A percentile compares a stretch with the other conserved stretches of the same genome.
phyloP scores from a whole-genome alignment of 2,888 invertebrate species.

The Andrena bucephala region DNA sequence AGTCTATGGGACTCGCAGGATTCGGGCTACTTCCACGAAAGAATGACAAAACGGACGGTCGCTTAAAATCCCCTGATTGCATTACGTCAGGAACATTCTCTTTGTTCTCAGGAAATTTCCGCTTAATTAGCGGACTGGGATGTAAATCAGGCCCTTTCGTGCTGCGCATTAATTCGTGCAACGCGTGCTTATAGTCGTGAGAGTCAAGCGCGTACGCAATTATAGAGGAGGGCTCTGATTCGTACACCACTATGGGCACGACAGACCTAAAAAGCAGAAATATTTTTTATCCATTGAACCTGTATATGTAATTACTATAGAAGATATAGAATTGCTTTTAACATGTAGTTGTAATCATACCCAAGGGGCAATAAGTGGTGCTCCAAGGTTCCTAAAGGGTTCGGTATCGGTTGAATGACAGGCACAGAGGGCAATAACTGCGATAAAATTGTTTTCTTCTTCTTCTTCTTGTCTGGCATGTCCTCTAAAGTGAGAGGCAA shows the following conservation, averaged over 20 bases:
- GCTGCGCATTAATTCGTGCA: slow-evolving; percentile 85
- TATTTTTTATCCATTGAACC: slow-evolving; percentile 20
- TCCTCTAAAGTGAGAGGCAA: slow-evolving; percentile 78
- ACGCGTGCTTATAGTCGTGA: slow-evolving; percentile 88
- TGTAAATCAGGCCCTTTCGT: slow-evolving; percentile 82
- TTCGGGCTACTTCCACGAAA: slow-evolving; percentile 82
- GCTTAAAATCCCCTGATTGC: slow-evolving; percentile 80
- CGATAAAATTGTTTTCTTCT: slow-evolving; percentile 88
- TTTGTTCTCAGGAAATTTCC: slow-evolving; percentile 84
- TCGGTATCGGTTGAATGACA: slow-evolving; percentile 84
- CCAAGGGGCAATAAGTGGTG: slow-evolving; percentile 90
- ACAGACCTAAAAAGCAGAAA: slow-evolving; percentile 75
- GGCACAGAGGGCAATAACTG: slow-evolving; percentile 88
- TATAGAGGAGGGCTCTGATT: slow-evolving; percentile 93
- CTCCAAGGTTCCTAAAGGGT: slow-evolving; percentile 89
- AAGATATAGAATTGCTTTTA: not conserved
- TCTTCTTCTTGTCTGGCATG: slow-evolving; percentile 85
- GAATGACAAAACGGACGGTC: slow-evolving; percentile 82
- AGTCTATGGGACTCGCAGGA: slow-evolving; percentile 79
- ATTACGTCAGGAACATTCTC: slow-evolving; percentile 79
- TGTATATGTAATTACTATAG: not conserved
- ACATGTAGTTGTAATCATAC: slow-evolving; percentile 55
- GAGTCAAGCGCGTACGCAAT: slow-evolving; percentile 93
- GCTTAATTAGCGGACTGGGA: slow-evolving; percentile 86
- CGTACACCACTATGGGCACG: slow-evolving; percentile 91